Conservation (phyloP, 1,140 invertebrate species). For the Eciton burchellii region DNA sequence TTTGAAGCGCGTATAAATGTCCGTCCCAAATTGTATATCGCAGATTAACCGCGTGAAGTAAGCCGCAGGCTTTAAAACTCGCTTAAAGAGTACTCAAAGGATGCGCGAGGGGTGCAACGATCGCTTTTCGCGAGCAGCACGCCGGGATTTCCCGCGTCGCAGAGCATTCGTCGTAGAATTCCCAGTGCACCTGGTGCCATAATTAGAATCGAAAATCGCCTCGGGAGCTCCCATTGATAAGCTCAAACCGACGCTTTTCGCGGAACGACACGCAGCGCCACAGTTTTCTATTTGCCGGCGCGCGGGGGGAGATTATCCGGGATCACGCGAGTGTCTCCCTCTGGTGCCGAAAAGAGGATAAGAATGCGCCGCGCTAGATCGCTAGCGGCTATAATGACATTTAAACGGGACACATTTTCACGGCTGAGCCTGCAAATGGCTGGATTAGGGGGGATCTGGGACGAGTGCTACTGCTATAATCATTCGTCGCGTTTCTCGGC, state of each 20-base stretch:
- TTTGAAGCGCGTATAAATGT: too few relatives aligned
- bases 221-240: conserved; percentile 64
- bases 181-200: conserved; percentile 45
- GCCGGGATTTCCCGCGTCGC: not conserved
- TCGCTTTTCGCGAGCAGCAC: not conserved
- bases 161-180: not conserved
- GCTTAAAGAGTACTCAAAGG: conserved; percentile 11
- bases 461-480: conserved; percentile 57
- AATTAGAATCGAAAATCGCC: conserved; percentile 56
- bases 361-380: not conserved
- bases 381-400: conserved; percentile 61
- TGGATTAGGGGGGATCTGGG: conserved; percentile 67
- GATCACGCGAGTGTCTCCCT: not conserved
- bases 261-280: conserved; percentile 34
- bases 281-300: conserved; percentile 22
- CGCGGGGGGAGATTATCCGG: conserved; percentile 64
- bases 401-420: conserved; percentile 71
- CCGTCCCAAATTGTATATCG: too few relatives aligned
- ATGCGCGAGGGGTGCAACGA: not conserved
- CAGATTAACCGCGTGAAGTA: too few relatives aligned
- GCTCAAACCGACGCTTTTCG: conserved; percentile 16
- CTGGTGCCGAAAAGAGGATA: not conserved
- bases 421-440: conserved; percentile 63
- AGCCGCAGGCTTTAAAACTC: too few relatives aligned
- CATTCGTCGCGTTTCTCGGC: conserved; percentile 25